A percentile compares a stretch with the other conserved stretches of the same genome.
Conservation (phyloP, 2,888 invertebrate genomes). For the Ormyrus rosae region DNA sequence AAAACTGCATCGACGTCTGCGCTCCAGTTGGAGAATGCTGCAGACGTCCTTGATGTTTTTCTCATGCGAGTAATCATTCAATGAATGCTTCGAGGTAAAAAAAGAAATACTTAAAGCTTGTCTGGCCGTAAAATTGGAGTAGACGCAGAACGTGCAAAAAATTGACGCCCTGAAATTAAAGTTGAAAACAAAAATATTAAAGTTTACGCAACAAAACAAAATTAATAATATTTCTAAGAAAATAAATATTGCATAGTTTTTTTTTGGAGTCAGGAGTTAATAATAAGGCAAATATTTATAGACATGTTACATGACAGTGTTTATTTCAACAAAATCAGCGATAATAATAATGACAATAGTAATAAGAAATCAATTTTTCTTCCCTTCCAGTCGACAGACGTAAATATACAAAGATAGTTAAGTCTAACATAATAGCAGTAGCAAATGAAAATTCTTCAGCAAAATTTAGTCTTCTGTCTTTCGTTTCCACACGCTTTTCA, state of each 20-base stretch:
- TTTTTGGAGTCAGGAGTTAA: not conserved
- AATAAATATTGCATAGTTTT: too few relatives aligned
- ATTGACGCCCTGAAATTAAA: not conserved
- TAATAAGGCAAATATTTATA: conserved; percentile 27
- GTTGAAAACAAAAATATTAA: not conserved
- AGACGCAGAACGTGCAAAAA: not conserved
- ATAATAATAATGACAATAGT: conserved; percentile 55
- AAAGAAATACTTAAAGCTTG: conserved; percentile 15
- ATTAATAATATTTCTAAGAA: not conserved
- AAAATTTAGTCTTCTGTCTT: conserved; percentile 40
- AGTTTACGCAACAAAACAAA: not conserved
- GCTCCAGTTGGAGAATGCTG: not conserved
- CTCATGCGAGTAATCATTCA: not conserved
- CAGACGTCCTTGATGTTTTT: conserved; percentile 8
- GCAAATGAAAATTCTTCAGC: conserved; percentile 55
- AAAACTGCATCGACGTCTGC: not conserved
- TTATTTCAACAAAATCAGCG: conserved; percentile 66
- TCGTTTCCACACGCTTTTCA: conserved; percentile 18
- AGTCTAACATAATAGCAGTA: conserved; percentile 63
- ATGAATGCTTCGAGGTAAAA: conserved; percentile 11
- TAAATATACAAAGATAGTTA: conserved; percentile 53
- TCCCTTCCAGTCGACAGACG: conserved; percentile 63
- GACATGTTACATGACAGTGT: conserved; percentile 59
- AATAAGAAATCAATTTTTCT: conserved; percentile 59
- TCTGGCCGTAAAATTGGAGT: too few relatives aligned